These are phyloP conservation scores for Nycticryphes semicollaris DNA, from an alignment of 2,113 vertebrate species.

Conservation along the genomic window DNA sequence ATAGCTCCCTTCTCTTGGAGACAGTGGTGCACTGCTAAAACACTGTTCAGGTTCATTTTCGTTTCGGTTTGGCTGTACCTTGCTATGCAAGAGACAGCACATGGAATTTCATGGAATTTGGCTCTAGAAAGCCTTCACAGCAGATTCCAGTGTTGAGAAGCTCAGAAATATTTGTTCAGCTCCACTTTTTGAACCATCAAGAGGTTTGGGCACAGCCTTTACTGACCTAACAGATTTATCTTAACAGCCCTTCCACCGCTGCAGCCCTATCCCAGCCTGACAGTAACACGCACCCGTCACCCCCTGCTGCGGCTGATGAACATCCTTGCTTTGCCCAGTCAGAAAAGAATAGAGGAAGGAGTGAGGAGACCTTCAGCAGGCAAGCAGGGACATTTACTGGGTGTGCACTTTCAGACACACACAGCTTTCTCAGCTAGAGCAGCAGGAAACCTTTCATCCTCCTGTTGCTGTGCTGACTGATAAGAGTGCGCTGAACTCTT, in stretches of 20 bases:
- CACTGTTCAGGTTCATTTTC: fast-evolving
- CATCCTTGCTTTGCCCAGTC: background rate
- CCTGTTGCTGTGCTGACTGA: background rate
- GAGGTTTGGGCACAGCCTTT: background rate
- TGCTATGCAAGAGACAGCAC: background rate
- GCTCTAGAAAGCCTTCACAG: background rate
- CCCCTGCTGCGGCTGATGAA: background rate
- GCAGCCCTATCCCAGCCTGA: background rate
- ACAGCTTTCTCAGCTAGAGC: background rate
- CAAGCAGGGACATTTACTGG: background rate
- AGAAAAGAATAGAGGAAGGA: background rate
- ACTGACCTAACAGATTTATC: background rate
- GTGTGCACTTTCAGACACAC: background rate
- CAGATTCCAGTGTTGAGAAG: background rate
- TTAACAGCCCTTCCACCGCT: background rate
- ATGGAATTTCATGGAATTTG: background rate
- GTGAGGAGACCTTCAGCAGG: background rate
- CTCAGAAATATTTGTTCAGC: background rate
- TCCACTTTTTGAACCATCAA: background rate
- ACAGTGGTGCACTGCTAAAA: fast-evolving
- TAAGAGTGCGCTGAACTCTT: background rate
- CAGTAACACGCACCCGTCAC: fast-evolving
- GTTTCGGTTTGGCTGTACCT: background rate
- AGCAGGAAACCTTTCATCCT: background rate
- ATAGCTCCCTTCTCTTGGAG: background rate